These are phyloP conservation scores for Paracentrotus lividus DNA, from an alignment of 53 echinoderm and acorn worm genomes.

Conservation along the genomic window DNA sequence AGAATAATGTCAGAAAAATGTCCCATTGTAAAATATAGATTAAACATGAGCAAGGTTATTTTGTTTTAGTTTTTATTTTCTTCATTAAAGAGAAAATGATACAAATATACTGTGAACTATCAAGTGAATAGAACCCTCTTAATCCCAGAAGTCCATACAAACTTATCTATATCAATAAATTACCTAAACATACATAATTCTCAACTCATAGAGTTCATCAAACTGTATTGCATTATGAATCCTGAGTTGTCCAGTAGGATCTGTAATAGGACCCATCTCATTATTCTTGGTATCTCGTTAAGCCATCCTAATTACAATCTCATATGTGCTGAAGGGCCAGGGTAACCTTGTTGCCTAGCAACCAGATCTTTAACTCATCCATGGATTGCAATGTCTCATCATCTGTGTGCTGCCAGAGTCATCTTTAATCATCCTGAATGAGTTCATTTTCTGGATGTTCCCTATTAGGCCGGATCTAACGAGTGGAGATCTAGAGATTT, in stretches of 20 bases:
- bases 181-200: too few species aligned
- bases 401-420: background rate
- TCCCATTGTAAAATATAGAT: too few species aligned
- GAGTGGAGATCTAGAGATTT: too few species aligned
- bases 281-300: conserved; percentile 58
- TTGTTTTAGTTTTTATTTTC: too few species aligned
- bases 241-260: background rate
- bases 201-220: background rate
- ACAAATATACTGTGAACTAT: background rate
- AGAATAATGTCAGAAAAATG: too few species aligned
- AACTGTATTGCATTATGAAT: background rate
- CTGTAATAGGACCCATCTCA: conserved; percentile 27
- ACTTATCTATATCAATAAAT: too few species aligned
- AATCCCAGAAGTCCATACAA: too few species aligned
- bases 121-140: conserved; percentile 10
- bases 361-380: conserved; percentile 44
- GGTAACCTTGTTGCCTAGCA: conserved; percentile 56
- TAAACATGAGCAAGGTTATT: too few species aligned
- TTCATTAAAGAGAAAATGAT: too few species aligned
- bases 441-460: conserved; percentile 30
- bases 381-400: conserved; percentile 36
- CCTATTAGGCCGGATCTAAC: background rate
- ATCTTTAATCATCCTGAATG: conserved; percentile 27
- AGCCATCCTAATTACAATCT: conserved; percentile 58
- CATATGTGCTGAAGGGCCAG: conserved; percentile 41